phyloP scores from a whole-genome alignment of 1,140 invertebrate species.

The Drosophila ficusphila region DNA sequence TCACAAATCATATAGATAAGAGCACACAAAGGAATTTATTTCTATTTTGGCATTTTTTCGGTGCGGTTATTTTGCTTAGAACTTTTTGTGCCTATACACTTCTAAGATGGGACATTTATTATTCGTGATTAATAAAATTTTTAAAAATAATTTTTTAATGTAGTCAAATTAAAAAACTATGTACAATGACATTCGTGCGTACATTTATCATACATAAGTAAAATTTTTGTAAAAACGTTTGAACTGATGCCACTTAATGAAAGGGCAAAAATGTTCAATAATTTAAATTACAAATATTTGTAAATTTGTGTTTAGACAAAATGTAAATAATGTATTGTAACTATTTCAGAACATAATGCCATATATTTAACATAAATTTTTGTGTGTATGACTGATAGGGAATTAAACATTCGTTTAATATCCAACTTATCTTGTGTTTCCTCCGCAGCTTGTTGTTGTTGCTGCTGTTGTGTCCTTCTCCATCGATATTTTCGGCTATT shows the following conservation, averaged over 20 bases:
- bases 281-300: too few species aligned
- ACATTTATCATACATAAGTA: too few species aligned
- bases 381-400: too few species aligned
- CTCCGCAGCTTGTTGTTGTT: conserved; percentile 21
- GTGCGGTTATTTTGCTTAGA: conserved; percentile 65
- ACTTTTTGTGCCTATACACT: conserved; percentile 35
- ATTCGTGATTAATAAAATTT: background rate
- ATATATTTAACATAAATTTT: too few species aligned
- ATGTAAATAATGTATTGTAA: too few species aligned
- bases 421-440: conserved; percentile 2
- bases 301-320: too few species aligned
- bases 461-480: conserved; percentile 54
- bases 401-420: background rate
- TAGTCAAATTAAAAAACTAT: too few species aligned
- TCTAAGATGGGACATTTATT: background rate
- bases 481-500: conserved; percentile 82
- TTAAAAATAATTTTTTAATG: background rate
- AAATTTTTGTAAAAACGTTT: too few species aligned
- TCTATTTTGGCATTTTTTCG: conserved; percentile 76
- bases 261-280: too few species aligned
- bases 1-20: conserved; percentile 84
- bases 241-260: too few species aligned
- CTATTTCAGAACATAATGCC: too few species aligned
- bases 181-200: too few species aligned
- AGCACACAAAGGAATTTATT: conserved; percentile 84